Percentiles rank a stretch among this genome's conserved stretches.
These are phyloP conservation scores for Scaptomyza parva DNA, from an alignment of 2,888 invertebrate species.

Conservation along the genomic window DNA sequence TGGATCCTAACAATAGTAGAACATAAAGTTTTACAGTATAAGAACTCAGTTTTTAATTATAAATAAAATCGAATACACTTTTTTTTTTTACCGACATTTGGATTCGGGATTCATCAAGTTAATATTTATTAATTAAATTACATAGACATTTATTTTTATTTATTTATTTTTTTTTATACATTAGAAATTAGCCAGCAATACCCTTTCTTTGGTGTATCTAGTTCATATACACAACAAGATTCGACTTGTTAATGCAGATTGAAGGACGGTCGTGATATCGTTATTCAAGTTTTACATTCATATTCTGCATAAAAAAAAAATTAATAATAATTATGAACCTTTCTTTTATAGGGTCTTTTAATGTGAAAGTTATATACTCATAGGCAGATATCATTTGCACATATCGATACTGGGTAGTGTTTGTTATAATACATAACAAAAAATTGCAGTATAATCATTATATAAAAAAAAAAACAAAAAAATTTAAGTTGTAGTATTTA, in stretches of 20 bases:
- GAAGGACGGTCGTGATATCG: background rate
- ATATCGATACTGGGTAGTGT: background rate
- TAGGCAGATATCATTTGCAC: background rate
- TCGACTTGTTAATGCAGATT: background rate
- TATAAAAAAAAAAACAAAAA: background rate
- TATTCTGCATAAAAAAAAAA: background rate
- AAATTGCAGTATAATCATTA: no score
- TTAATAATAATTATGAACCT: no score
- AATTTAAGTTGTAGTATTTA: constrained; percentile 11
- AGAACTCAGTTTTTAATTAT: no score
- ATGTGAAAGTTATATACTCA: background rate
- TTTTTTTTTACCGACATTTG: background rate
- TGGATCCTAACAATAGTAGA: background rate
- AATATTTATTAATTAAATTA: background rate
- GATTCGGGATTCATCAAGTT: background rate
- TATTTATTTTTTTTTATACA: background rate
- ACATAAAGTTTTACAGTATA: background rate
- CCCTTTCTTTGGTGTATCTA: background rate
- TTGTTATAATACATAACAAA: background rate
- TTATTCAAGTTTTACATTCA: background rate
- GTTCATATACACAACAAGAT: background rate
- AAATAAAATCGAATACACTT: background rate
- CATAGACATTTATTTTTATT: background rate
- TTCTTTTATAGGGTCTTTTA: background rate
- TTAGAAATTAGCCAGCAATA: background rate